Base-by-base conservation (phyloP, 2,797 vertebrate genomes). In the Enteromius mattozi region DNA sequence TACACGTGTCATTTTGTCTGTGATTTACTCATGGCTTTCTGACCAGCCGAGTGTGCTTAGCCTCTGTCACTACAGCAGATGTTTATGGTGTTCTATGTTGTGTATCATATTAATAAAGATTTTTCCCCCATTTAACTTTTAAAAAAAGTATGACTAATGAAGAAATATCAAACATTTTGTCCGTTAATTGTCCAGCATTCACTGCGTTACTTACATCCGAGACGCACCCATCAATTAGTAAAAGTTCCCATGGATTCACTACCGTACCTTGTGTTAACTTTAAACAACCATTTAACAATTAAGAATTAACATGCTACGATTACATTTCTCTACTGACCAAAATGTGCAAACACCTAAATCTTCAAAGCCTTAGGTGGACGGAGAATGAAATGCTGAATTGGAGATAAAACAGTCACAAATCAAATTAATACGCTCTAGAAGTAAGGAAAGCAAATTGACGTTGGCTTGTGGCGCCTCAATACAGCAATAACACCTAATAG, bases 1-100 rank as follows among this genome's bases (percentile, higher is more conserved):
- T 98, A 98, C 96, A 97, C 90, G 94, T 97, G 97, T 97, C 97
- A 97, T 95, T 96, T 96, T 97, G 96, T 96, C 95, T 94, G 95
- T 96, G 96, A 97, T 98, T 98, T 96, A 96, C 95, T 94, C 94
- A 88, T 95, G 54, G 16, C 77, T 96, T 97, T 95, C 95, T 96
- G 97, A 97, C 96, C 97, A 96, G 96, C 96, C 95, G 95, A 96
- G 94, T 96, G 94, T 93, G 94, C 96, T 97, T 94, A 91, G 80
- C 90, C 92, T 90, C 91, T 86, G 68, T 74, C 78, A 86, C 91
- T 79, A 79, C 17, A 68, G 86, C 92, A 92, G 93, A 91, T 93
- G 93, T 92, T 92, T 93, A 91, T 90, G 56, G 90, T 84, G 92
- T 81, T 82, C 78, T 30, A n/a, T 51, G 66, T 71, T 71, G 51